A percentile compares a stretch with the other conserved stretches of the same genome.
Conservation (phyloP, 1,140 invertebrate genomes). For the Drosophila melanica region DNA sequence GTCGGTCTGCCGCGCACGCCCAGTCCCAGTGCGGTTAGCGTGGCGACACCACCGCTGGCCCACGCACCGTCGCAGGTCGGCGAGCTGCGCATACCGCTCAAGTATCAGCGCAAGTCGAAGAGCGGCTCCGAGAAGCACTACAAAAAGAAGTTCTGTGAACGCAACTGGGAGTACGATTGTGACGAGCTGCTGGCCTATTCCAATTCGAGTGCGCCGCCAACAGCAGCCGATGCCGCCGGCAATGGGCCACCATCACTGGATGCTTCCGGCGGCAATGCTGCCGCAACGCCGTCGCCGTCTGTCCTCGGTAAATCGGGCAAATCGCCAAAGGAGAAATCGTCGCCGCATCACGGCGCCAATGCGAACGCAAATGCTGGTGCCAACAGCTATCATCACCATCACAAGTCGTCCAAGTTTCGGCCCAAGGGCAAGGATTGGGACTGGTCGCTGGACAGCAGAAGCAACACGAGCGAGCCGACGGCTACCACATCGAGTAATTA, state of each 20-base stretch:
- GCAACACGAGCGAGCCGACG: constrained; percentile 64
- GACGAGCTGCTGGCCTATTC: constrained; percentile 81
- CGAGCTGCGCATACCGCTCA: constrained; percentile 84
- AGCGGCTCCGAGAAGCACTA: constrained; percentile 87
- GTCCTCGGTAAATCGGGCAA: constrained; percentile 59
- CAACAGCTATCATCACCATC: constrained; percentile 63
- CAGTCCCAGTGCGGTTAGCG: constrained; percentile 85
- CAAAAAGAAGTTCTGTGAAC: constrained; percentile 91
- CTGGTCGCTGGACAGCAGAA: constrained; percentile 85
- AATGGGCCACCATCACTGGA: constrained; percentile 44
- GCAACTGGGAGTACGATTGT: constrained; percentile 86
- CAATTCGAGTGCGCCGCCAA: constrained; percentile 66
- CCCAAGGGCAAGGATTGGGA: constrained; percentile 91
- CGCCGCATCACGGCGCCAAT: constrained; percentile 54
- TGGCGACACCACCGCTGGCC: constrained; percentile 85
- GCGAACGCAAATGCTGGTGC: constrained; percentile 22
- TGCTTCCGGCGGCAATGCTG: background rate
- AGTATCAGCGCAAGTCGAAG: constrained; percentile 88
- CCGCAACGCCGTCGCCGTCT: background rate
- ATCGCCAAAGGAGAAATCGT: constrained; percentile 76
- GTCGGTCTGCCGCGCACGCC: constrained; percentile 88
- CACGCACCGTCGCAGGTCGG: constrained; percentile 44
- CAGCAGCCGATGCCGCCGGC: constrained; percentile 71
- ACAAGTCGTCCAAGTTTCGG: constrained; percentile 86
- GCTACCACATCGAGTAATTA: constrained; percentile 73